These are phyloP conservation scores for Hemichromis elongatus DNA, from an alignment of 2,113 vertebrate genomes.

Conservation along the genomic window DNA sequence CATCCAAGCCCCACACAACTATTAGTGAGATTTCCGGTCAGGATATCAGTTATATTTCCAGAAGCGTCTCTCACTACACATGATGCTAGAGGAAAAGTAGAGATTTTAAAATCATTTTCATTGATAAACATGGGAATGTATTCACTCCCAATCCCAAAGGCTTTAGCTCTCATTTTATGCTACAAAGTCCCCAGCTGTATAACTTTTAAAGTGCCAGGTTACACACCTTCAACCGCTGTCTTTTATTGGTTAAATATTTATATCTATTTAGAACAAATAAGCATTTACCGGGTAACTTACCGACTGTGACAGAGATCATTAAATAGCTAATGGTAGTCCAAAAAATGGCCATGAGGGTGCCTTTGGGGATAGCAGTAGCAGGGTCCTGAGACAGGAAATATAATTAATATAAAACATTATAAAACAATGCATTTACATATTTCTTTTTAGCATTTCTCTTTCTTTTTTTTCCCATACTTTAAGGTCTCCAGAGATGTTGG, in stretches of 20 bases:
- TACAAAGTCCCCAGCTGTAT: neutral
- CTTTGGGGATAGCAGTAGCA: conserved; percentile 69
- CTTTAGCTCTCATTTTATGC: neutral
- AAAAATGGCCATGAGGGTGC: conserved; percentile 70
- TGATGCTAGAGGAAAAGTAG: conserved; percentile 32
- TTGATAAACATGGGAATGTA: neutral
- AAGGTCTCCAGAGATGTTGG: conserved; percentile 75
- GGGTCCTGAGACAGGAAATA: conserved; percentile 54
- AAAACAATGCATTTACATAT: neutral
- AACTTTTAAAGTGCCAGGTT: neutral
- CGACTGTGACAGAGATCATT: conserved; percentile 59
- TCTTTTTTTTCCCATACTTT: conserved; percentile 47
- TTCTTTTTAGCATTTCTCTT: neutral
- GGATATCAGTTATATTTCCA: conserved; percentile 61
- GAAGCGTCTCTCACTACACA: conserved; percentile 70
- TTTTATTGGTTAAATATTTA: neutral
- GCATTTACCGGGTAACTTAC: conserved; percentile 9
- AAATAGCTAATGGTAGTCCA: conserved; percentile 69
- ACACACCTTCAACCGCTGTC: neutral
- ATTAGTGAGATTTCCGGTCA: conserved; percentile 41
- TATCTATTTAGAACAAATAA: neutral
- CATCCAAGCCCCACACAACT: conserved; percentile 64
- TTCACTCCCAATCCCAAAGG: neutral
- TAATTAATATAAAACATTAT: neutral
- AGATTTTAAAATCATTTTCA: neutral